Evolutionary conservation across 2,797 vertebrate species (phyloP).

Genomic region (Oreochromis mossambicus): DNA sequence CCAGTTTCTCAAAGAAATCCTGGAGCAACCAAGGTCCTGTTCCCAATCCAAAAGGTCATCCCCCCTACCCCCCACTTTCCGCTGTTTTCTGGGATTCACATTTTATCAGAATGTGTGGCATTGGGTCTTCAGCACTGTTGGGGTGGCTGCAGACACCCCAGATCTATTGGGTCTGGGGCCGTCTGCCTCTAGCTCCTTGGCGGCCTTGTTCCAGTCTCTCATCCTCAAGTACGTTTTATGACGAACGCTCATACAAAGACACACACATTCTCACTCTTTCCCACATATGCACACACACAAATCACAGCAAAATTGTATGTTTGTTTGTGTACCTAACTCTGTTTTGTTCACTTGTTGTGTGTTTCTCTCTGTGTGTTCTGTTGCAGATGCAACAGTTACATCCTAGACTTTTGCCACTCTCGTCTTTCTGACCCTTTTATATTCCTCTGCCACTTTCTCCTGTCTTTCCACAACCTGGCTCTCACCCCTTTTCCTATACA

Average conservation of each 20-base stretch:
- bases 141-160: not conserved
- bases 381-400: not conserved
- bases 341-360: not conserved
- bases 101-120: not conserved
- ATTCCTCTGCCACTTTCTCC: not conserved
- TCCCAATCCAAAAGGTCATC: not conserved
- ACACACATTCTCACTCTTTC: not conserved
- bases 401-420: not conserved
- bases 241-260: fast-evolving
- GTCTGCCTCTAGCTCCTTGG: not conserved
- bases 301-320: not conserved
- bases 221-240: not conserved
- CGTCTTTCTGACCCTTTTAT: not conserved
- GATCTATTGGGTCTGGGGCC: not conserved
- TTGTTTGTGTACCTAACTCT: not conserved
- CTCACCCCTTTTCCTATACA: not conserved
- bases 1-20: not conserved
- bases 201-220: not conserved
- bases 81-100: not conserved
- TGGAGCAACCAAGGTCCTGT: not conserved
- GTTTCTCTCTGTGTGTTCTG: not conserved
- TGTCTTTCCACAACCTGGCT: not conserved
- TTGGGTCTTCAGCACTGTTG: not conserved
- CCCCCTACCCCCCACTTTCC: fast-evolving
- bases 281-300: not conserved